These are phyloP conservation scores for Nomada lathburiana DNA, from an alignment of 2,888 invertebrate genomes.

Conservation along the genomic window DNA sequence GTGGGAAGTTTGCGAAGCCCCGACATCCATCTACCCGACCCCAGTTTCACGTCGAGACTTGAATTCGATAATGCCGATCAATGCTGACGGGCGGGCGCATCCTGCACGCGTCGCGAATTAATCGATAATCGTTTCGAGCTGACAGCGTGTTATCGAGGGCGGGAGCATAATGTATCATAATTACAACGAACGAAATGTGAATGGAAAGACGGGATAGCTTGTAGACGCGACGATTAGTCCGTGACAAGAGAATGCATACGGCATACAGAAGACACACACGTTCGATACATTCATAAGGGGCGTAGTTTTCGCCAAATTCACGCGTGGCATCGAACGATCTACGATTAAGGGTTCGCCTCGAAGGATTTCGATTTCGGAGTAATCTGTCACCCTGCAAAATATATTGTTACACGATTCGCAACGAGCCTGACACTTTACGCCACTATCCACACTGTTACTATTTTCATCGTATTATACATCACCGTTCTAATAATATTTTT, in stretches of 20 bases:
- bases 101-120: conserved; percentile 24
- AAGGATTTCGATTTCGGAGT: too few species aligned
- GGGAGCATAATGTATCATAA: conserved; percentile 8
- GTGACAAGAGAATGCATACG: not conserved
- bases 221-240: not conserved
- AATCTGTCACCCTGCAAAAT: too few species aligned
- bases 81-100: not conserved
- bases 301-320: not conserved
- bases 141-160: conserved; percentile 17
- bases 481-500: too few species aligned
- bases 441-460: too few species aligned
- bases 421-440: too few species aligned
- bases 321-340: too few species aligned
- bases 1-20: conserved; percentile 46
- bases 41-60: conserved; percentile 17
- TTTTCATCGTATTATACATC: too few species aligned
- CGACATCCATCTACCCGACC: conserved; percentile 11
- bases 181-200: conserved; percentile 13
- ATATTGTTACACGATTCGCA: too few species aligned
- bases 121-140: conserved; percentile 32
- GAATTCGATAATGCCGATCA: conserved; percentile 59
- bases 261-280: not conserved
- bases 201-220: not conserved
- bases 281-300: not conserved
- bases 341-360: too few species aligned